A percentile compares a stretch with the other conserved stretches of the same genome.
These are phyloP conservation scores for Beris chalybata DNA, from an alignment of 2,888 invertebrate species.

Conservation along the genomic window DNA sequence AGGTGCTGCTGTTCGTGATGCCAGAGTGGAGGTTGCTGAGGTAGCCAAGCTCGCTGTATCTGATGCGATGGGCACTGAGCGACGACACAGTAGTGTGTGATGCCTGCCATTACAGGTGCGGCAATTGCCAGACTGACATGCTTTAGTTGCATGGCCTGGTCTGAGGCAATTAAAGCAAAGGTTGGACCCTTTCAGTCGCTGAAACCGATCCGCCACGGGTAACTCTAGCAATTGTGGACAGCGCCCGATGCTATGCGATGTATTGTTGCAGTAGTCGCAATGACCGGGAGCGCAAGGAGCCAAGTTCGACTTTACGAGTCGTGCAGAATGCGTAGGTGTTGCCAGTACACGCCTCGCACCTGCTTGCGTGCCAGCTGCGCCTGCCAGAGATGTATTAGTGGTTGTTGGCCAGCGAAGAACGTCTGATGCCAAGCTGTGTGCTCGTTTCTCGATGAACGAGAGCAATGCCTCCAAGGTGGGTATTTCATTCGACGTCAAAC, in stretches of 20 bases:
- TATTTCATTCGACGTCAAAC: not conserved
- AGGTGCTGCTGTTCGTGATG: not conserved
- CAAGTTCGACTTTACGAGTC: not conserved
- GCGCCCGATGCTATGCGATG: conserved; percentile 14
- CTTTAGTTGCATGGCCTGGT: conserved; percentile 29
- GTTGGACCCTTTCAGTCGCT: conserved; percentile 20
- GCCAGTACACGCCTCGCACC: not conserved
- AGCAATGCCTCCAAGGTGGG: not conserved
- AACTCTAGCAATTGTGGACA: conserved; percentile 27
- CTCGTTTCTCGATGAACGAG: not conserved
- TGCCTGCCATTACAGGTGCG: conserved; percentile 27
- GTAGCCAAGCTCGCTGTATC: too few relatives aligned
- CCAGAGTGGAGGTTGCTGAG: not conserved
- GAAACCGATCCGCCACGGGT: conserved; percentile 27
- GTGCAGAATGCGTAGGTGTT: not conserved
- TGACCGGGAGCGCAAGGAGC: not conserved
- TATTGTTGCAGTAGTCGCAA: conserved; percentile 8
- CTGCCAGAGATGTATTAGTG: not conserved
- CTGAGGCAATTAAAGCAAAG: conserved; percentile 32
- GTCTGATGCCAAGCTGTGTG: not conserved
- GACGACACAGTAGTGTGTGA: not conserved
- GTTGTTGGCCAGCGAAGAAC: not conserved
- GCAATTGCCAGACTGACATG: conserved; percentile 23
- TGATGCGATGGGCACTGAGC: too few relatives aligned
- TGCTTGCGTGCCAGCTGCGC: not conserved